These are phyloP conservation scores for Chrysocyon brachyurus DNA, from an alignment of 2,797 vertebrate species.

Conservation along the genomic window DNA sequence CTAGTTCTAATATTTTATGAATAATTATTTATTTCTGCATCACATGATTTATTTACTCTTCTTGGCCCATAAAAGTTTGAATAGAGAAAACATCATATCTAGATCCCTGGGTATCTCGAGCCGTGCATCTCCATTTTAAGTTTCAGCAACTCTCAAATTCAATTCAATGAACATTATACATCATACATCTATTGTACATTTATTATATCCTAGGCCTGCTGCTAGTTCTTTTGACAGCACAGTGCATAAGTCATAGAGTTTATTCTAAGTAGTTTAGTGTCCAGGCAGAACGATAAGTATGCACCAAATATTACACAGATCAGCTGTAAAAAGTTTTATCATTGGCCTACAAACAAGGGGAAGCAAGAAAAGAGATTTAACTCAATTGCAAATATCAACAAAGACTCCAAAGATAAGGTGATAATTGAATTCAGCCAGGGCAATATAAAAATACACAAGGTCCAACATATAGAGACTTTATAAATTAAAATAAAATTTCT, in stretches of 20 bases:
- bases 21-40: not conserved
- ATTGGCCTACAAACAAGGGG: not conserved
- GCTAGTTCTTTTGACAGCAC: not conserved
- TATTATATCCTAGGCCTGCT: not conserved
- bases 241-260: not conserved
- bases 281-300: not conserved
- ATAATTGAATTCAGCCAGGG: not conserved
- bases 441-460: not conserved
- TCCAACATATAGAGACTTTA: not conserved
- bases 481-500: constrained; percentile 12
- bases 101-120: constrained; percentile 4
- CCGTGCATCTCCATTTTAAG: not conserved
- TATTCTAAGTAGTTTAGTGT: constrained; percentile 3
- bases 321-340: not conserved
- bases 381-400: not conserved
- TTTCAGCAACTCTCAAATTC: constrained; percentile 7
- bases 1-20: not conserved
- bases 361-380: not conserved
- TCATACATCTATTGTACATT: not conserved
- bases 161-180: not conserved
- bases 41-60: not conserved
- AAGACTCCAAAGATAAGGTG: constrained; percentile 25
- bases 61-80: not conserved
- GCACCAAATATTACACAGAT: not conserved
- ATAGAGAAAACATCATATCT: not conserved